Percentiles rank a stretch among this genome's conserved stretches.
These are phyloP conservation scores for Bilobella aurantiaca DNA, from an alignment of 1,140 invertebrate genomes.

Conservation along the genomic window DNA sequence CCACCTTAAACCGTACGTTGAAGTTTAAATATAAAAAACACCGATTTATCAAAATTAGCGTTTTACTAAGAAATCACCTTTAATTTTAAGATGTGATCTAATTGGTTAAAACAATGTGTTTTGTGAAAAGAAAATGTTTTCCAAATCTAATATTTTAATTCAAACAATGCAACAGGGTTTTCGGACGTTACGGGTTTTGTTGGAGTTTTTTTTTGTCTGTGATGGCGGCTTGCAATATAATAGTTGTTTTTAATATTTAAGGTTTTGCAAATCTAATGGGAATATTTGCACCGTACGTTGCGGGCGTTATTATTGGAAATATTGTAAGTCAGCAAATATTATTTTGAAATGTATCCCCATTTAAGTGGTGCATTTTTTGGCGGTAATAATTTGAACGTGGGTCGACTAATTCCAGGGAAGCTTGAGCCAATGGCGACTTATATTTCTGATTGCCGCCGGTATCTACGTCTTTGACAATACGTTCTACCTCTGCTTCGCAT, in stretches of 20 bases:
- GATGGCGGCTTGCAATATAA: neutral
- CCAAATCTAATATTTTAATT: no score
- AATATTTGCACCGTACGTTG: slow-evolving; percentile 44
- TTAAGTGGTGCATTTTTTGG: neutral
- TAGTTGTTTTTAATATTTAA: no score
- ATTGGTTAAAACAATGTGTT: no score
- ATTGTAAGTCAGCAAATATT: slow-evolving; percentile 36
- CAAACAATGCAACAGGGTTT: no score
- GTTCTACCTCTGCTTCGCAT: slow-evolving; percentile 64
- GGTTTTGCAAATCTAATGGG: slow-evolving; percentile 4
- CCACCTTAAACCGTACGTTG: no score
- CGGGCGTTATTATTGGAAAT: slow-evolving; percentile 42
- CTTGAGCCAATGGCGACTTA: slow-evolving; percentile 65
- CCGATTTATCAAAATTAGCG: no score
- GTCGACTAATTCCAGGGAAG: slow-evolving; percentile 54
- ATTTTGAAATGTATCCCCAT: neutral
- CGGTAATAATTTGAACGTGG: neutral
- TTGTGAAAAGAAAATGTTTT: no score
- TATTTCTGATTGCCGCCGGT: slow-evolving; percentile 68
- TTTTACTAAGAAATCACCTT: no score
- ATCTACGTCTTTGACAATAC: slow-evolving; percentile 65
- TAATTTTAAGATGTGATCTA: no score
- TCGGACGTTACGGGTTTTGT: no score
- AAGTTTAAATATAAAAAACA: no score
- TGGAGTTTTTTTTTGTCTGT: no score